A percentile compares a stretch with the other conserved stretches of the same genome.
Evolutionary conservation across 2,888 invertebrate species (phyloP).

Genomic region (Sabatieria punctata): DNA sequence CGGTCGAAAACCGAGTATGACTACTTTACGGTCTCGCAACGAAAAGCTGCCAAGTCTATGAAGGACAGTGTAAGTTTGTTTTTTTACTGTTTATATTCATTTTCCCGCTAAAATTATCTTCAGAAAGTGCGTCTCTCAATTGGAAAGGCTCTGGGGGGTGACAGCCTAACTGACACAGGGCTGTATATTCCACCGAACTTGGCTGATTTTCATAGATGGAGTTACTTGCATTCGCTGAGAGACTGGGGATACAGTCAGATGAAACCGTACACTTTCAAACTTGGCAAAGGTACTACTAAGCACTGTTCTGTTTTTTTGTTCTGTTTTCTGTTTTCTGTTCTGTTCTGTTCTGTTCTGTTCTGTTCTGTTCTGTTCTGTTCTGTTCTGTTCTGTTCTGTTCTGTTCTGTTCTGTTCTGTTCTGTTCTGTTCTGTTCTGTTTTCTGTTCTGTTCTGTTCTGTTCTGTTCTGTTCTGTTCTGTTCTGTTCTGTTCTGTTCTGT

Average conservation of each 20-base stretch:
- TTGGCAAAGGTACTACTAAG: background rate
- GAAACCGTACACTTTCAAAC: constrained; percentile 10
- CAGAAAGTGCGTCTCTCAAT: constrained; percentile 8
- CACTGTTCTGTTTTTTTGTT: too few relatives aligned
- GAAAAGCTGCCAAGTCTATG: constrained; percentile 9
- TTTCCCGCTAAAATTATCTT: background rate
- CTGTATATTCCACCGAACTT: constrained; percentile 11
- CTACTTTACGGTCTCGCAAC: constrained; percentile 8
- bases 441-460: too few relatives aligned
- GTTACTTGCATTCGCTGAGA: constrained; percentile 3
- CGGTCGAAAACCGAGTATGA: background rate
- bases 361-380: too few relatives aligned
- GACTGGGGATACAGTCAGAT: constrained; percentile 11
- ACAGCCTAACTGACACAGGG: constrained; percentile 5
- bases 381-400: too few relatives aligned
- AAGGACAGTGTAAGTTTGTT: constrained; percentile 4
- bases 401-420: too few relatives aligned
- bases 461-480: too few relatives aligned
- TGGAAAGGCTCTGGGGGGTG: constrained; percentile 10
- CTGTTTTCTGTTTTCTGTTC: too few relatives aligned
- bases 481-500: too few relatives aligned
- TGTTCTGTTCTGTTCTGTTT: too few relatives aligned
- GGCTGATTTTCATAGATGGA: constrained; percentile 12
- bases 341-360: too few relatives aligned
- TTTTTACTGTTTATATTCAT: background rate